Evolutionary conservation across 2,113 vertebrate species (phyloP), one percentile per base, ranked within the genome.

Genomic region (Cynoglossus semilaevis): DNA sequence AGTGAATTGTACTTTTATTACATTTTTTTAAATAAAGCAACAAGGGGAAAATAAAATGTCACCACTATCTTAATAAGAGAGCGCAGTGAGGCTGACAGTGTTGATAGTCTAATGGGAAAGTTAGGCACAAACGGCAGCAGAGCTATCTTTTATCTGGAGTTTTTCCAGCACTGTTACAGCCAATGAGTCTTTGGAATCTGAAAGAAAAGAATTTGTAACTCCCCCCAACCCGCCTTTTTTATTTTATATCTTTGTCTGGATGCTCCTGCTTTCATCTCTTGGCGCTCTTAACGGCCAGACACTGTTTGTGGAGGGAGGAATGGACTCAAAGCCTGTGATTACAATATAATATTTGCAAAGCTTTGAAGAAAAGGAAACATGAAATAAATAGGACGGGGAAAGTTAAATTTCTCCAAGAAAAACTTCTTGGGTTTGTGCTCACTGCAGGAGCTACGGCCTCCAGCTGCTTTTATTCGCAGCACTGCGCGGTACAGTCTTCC

Each of bases 221-320:
- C 5, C 14, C 38, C 38, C 38, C 14, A 9, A 5, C 11, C 14
- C 2, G 1, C 9, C 37, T 13, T 41, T 41, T 41, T 41, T 5
- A 10, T 41, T 14, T 12, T 42, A 40, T 17, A 43, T 15, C 14
- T 51, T 40, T 54, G 16, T 59, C 60, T 74, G 71, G 81, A 77
- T 67, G 36, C 81, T 87, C 38, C 8, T 18, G 73, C 83, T 89
- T 91, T 90, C 83, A 90, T 90, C 86, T 87, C 66, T 41, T 48
- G 5, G 48, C 59, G 71, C 79, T 81, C 77, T 68, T 72, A 74
- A 76, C 47, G 41, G 48, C 65, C 56, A 63, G 34, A 68, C 65
- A 70, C 67, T 78, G 72, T 81, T 83, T 76, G 67, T 54, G 60
- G 53, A 74, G 55, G 40, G 50, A 54, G 53, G 52, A 78, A 72